Conservation (phyloP, 2,113 vertebrate genomes). For the Verasper variegatus region DNA sequence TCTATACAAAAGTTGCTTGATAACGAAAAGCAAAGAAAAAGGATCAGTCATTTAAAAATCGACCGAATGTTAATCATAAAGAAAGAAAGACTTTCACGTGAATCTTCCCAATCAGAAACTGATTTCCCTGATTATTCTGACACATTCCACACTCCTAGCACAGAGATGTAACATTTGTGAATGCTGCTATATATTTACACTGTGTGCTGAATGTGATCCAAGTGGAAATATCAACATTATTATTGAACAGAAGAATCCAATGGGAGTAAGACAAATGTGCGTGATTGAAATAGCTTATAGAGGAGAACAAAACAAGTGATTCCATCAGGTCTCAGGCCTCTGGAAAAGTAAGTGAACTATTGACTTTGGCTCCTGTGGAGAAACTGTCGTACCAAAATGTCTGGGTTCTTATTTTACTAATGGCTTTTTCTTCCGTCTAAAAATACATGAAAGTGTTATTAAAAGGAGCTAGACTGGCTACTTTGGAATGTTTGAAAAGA, state of each 20-base stretch:
- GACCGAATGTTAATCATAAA: too few relatives aligned
- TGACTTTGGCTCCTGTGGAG: constrained; percentile 30
- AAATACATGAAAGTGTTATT: constrained; percentile 53
- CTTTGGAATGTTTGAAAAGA: constrained; percentile 31
- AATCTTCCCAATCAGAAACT: too few relatives aligned
- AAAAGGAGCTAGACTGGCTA: constrained; percentile 34
- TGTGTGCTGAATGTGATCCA: constrained; percentile 12
- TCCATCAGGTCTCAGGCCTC: constrained; percentile 1
- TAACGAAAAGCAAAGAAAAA: too few relatives aligned
- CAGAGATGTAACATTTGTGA: constrained; percentile 14
- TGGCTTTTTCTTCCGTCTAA: constrained; percentile 27
- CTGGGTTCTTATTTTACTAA: constrained; percentile 41
- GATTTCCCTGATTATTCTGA: too few relatives aligned
- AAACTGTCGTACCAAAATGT: constrained; percentile 28
- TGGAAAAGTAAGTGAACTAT: constrained; percentile 39
- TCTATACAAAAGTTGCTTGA: too few relatives aligned
- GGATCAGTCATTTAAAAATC: too few relatives aligned
- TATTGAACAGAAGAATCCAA: constrained; percentile 20
- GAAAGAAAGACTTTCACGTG: too few relatives aligned
- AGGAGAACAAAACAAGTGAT: neutral
- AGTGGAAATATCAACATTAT: constrained; percentile 24
- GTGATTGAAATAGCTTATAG: constrained; percentile 14
- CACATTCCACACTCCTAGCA: neutral
- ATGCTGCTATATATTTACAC: constrained; percentile 25
- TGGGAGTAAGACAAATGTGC: constrained; percentile 30